These are phyloP conservation scores for Tetheella fluctuosa DNA, from an alignment of 2,888 invertebrate species.

Conservation along the genomic window DNA sequence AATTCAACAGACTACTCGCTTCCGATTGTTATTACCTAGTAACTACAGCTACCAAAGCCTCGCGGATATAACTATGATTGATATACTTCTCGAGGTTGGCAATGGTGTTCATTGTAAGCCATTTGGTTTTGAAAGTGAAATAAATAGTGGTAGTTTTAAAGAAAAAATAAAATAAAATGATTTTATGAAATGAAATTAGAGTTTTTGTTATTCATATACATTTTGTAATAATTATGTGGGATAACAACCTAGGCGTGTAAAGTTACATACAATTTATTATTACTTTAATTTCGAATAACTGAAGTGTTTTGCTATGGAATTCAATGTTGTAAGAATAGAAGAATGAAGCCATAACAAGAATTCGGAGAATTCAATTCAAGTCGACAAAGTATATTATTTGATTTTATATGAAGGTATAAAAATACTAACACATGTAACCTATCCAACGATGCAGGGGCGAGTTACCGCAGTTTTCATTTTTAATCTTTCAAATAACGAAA, in stretches of 20 bases:
- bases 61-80: constrained; percentile 41
- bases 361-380: not conserved
- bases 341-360: not conserved
- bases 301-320: not conserved
- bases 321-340: not conserved
- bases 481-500: constrained; percentile 33
- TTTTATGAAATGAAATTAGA: no score
- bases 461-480: constrained; percentile 12
- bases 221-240: no score
- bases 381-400: not conserved
- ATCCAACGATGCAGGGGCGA: not conserved
- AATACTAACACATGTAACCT: not conserved
- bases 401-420: not conserved
- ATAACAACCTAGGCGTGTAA: not conserved
- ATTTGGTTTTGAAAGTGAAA: constrained; percentile 14
- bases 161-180: not conserved
- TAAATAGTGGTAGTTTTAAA: constrained; percentile 11
- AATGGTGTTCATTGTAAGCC: constrained; percentile 16
- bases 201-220: no score
- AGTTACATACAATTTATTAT: no score
- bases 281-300: no score
- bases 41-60: constrained; percentile 35
- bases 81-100: constrained; percentile 29
- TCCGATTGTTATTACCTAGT: constrained; percentile 75
- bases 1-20: constrained; percentile 60